Evolutionary conservation across 2,888 invertebrate species (phyloP).

Genomic region (Mellilla xanthometata): DNA sequence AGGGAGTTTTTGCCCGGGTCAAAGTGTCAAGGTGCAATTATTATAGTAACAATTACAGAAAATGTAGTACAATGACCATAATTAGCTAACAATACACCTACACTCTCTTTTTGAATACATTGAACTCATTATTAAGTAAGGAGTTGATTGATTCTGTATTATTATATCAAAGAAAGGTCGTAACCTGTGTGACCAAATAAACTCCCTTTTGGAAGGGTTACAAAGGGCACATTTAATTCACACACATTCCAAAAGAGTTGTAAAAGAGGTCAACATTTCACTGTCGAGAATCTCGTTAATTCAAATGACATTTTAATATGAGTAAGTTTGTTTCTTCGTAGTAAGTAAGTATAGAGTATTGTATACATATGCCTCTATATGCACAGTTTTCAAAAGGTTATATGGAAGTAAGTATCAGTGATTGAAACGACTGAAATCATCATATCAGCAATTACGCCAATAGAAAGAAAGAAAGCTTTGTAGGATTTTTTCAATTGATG

Average conservation of each 20-base stretch:
- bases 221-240: constrained; percentile 1
- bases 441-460: too few species aligned
- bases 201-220: not conserved
- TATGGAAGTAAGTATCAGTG: too few species aligned
- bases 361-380: too few species aligned
- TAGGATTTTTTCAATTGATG: too few species aligned
- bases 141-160: constrained; percentile 8
- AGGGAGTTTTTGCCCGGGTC: not conserved
- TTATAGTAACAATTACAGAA: constrained; percentile 2
- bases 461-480: too few species aligned
- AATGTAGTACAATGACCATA: constrained; percentile 9
- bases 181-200: constrained; percentile 1
- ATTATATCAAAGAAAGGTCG: constrained; percentile 14
- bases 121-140: constrained; percentile 10
- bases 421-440: too few species aligned
- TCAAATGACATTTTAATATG: too few species aligned
- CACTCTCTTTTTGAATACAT: constrained; percentile 1
- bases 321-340: too few species aligned
- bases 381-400: too few species aligned
- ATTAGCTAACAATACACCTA: constrained; percentile 9
- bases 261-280: constrained; percentile 12
- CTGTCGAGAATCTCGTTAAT: too few species aligned
- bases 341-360: too few species aligned
- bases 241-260: constrained; percentile 2
- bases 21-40: not conserved